Conservation (phyloP, 1,140 invertebrate species). For the Ceratoteleas bidentatus region DNA sequence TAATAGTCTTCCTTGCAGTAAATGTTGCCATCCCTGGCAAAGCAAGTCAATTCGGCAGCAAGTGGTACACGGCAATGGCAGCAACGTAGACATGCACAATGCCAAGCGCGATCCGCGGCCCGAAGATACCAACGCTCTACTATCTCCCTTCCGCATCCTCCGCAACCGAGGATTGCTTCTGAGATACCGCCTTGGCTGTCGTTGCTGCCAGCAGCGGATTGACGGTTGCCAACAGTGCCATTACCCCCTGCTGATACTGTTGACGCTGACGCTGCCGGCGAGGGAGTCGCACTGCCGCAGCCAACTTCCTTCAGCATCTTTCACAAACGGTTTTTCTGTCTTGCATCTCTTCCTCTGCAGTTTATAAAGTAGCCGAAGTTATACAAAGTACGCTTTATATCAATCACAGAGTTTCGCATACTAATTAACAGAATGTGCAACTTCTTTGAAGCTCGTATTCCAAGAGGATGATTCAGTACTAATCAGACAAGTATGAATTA, state of each 20-base stretch:
- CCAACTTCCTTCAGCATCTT: conserved; percentile 80
- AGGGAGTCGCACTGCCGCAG: conserved; percentile 76
- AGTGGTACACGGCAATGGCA: conserved; percentile 92
- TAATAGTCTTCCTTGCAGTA: conserved; percentile 98
- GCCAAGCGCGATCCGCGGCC: conserved; percentile 94
- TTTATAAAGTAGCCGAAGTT: conserved; percentile 26
- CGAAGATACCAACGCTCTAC: conserved; percentile 88
- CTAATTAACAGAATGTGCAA: not conserved
- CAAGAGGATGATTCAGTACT: no score
- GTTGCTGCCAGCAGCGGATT: conserved; percentile 45
- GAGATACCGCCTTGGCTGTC: conserved; percentile 60
- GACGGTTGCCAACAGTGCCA: conserved; percentile 61
- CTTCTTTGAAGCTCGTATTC: not conserved
- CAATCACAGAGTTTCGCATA: not conserved
- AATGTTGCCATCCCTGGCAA: conserved; percentile 93
- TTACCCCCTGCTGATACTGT: conserved; percentile 56
- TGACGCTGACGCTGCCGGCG: conserved; percentile 66
- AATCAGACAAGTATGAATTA: no score
- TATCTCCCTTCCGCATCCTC: conserved; percentile 79
- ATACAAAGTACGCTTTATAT: not conserved
- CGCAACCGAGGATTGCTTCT: conserved; percentile 72
- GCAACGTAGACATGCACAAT: conserved; percentile 92
- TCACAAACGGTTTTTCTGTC: conserved; percentile 29
- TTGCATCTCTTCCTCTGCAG: conserved; percentile 53
- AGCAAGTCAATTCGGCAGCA: conserved; percentile 94